Conservation (phyloP, 2,113 vertebrate species). For the Passer montanus region DNA sequence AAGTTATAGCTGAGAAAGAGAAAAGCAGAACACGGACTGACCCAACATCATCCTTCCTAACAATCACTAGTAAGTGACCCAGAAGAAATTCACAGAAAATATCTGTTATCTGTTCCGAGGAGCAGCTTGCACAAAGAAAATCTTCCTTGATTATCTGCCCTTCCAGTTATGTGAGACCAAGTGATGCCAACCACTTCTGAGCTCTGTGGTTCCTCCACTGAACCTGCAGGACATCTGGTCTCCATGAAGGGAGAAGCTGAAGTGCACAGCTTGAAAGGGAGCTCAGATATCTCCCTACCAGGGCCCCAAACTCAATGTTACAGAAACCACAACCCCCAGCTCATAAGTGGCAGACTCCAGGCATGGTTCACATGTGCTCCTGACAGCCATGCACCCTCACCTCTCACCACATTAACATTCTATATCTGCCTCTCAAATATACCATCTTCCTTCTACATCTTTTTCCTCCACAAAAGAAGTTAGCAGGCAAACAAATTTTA, state of each 20-base stretch:
- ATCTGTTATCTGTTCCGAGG: not conserved
- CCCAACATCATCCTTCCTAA: not conserved
- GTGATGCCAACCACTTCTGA: not conserved
- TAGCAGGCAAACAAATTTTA: not conserved
- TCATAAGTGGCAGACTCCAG: not conserved
- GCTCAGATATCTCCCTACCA: not conserved
- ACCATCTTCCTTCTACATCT: not conserved
- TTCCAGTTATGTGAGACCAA: not conserved
- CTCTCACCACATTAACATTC: not conserved
- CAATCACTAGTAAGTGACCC: not conserved
- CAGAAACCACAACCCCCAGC: fast-evolving
- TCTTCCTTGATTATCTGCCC: not conserved
- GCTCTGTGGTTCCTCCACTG: not conserved
- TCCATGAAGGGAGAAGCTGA: not conserved
- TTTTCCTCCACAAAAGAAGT: not conserved
- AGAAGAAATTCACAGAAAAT: not conserved
- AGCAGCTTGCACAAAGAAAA: not conserved
- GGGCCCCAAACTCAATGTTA: not conserved
- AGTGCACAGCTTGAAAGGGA: not conserved
- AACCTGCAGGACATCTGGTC: not conserved
- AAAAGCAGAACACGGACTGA: not conserved
- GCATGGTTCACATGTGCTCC: not conserved
- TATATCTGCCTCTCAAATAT: not conserved
- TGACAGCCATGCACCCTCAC: not conserved
- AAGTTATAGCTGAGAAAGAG: not conserved